Evolutionary conservation across 2,113 vertebrate species (phyloP), one percentile per base, ranked within the genome.

Genomic region (Pterocles orientalis): DNA sequence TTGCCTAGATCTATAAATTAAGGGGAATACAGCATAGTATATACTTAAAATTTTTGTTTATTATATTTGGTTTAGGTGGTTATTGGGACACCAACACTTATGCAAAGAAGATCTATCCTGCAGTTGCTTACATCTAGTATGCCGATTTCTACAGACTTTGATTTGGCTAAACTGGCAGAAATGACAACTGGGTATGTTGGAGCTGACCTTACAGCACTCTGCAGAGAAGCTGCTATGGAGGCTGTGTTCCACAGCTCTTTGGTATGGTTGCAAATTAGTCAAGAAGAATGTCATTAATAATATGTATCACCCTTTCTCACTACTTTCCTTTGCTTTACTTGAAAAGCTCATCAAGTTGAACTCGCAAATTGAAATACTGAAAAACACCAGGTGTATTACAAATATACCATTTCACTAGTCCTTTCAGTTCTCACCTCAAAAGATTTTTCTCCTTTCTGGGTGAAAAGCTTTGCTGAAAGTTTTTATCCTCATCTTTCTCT

Each of bases 171-270:
- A 47, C 97, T 99, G n/a, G 99, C 99, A 33, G 98, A 98, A 91
- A 98, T 98, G 93, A 99, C 99, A 0, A 93, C 98, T 14, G 99
- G 99, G 29, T 99, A 98, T 7, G 99, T 99, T 7, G 99, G 99
- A 43, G 99, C 99, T 21, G 99, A 99, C 95, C 98, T 99, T 56
- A 98, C 98, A 5, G 99, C 99, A 3, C 98, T 99, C 90, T 99
- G 99, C 97, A 97, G 99, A 86, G 99, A 99, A 86, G 99, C 99
- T 20, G 98, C 98, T n/a, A 97, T 99, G 98, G 97, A 97, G 11
- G 98, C 98, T 47, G 41, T 99, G 70, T 97, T 98, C n/a, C 98
- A 95, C 48, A 94, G 89, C 47, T 86, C 97, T 50, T 98, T 98
- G 99, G 99, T 99, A 98, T 93, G 97, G 36, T 47, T 75, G 56